Conservation (phyloP, 2,797 vertebrate genomes). For the Diglossa cyanea region DNA sequence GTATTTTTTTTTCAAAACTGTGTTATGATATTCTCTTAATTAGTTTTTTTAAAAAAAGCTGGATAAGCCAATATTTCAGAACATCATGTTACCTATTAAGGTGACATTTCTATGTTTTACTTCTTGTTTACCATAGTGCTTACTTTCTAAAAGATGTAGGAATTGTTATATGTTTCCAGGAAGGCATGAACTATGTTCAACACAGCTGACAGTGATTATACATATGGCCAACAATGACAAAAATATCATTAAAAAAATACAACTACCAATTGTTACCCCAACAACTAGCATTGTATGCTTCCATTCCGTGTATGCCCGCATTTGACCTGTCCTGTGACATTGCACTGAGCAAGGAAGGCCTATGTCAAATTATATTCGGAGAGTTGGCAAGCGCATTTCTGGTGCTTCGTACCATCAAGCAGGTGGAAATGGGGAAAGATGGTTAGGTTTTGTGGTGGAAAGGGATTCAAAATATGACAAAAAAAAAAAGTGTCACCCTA, state of each 20-base stretch:
- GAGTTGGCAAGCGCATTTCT: not conserved
- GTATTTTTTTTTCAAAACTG: not conserved
- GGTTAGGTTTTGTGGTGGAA: not conserved
- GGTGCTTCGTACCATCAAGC: not conserved
- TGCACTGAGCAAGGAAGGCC: not conserved
- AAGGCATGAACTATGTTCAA: not conserved
- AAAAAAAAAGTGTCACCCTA: not conserved
- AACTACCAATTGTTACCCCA: not conserved
- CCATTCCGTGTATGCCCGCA: rapidly evolving
- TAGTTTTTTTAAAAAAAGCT: not conserved
- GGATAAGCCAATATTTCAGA: not conserved
- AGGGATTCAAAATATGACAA: not conserved
- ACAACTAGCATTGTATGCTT: not conserved
- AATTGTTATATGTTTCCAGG: not conserved
- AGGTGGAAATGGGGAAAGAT: not conserved
- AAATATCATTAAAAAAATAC: not conserved
- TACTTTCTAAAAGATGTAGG: not conserved
- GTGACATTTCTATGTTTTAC: not conserved
- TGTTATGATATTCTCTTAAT: not conserved
- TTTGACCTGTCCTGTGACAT: not conserved
- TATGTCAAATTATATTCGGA: not conserved
- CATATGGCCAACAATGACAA: not conserved
- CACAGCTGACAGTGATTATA: not conserved
- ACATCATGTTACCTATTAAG: not conserved
- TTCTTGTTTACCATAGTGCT: not conserved